Percentiles rank a stretch among this genome's conserved stretches.
phyloP scores from a whole-genome alignment of 2,113 vertebrate species.

The Thamnaconus septentrionalis region DNA sequence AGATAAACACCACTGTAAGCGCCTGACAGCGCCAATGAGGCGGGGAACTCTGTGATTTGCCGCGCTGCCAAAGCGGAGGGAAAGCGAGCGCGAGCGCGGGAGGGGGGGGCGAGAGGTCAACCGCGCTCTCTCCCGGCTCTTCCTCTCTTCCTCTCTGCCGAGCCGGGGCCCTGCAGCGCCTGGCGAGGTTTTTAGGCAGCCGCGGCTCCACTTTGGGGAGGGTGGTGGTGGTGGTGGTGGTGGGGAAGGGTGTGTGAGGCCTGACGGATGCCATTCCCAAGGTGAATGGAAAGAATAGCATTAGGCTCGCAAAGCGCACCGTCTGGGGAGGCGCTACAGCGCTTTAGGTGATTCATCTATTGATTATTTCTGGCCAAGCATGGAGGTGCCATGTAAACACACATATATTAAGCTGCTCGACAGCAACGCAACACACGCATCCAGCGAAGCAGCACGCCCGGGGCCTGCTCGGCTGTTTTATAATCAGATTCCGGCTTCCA shows the following conservation, averaged over 20 bases:
- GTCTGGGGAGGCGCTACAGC: constrained; percentile 47
- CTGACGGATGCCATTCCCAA: constrained; percentile 63
- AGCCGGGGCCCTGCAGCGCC: constrained; percentile 34
- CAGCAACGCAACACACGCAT: constrained; percentile 46
- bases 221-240: too few relatives aligned
- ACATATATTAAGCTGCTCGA: constrained; percentile 61
- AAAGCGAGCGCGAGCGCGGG: constrained; percentile 56
- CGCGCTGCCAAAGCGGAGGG: constrained; percentile 62
- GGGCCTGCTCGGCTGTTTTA: constrained; percentile 54
- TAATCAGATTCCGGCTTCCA: constrained; percentile 59
- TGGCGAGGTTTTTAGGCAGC: constrained; percentile 65
- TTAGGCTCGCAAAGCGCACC: constrained; percentile 48
- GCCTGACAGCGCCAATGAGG: constrained; percentile 69
- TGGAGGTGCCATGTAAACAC: constrained; percentile 70
- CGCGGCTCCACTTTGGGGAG: constrained; percentile 58
- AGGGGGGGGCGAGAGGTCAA: constrained; percentile 63
- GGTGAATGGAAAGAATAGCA: constrained; percentile 72
- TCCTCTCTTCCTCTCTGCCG: constrained; percentile 56
- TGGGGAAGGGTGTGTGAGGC: constrained; percentile 10
- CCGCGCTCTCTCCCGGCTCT: constrained; percentile 48
- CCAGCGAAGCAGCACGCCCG: constrained; percentile 34
- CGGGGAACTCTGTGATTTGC: constrained; percentile 64
- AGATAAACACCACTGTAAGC: constrained; percentile 64
- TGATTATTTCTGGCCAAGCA: constrained; percentile 66
- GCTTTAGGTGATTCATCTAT: constrained; percentile 74